Evolutionary conservation across 2,113 vertebrate species (phyloP).

Genomic region (Ophthalmolycus amberensis): DNA sequence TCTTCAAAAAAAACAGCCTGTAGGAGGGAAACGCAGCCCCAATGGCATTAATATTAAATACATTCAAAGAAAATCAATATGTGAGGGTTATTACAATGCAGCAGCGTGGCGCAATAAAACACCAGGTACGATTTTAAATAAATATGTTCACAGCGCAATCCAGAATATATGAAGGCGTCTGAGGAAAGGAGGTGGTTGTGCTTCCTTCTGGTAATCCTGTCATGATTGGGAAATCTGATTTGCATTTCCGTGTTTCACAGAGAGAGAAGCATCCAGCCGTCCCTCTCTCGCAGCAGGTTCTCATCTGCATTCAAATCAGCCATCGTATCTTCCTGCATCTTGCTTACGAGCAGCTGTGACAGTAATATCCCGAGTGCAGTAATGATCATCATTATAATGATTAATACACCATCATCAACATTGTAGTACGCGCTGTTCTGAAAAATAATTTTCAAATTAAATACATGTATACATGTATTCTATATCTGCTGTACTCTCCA

Average conservation of each 20-base stretch:
- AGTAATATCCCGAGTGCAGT: slow-evolving; percentile 15
- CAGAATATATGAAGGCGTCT: slow-evolving; percentile 22
- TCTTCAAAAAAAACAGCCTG: slow-evolving; percentile 3
- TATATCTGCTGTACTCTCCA: background rate
- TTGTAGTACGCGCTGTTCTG: background rate
- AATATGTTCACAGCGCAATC: background rate
- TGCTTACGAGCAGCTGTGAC: slow-evolving; percentile 37
- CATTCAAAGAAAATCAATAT: slow-evolving; percentile 42
- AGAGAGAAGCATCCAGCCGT: slow-evolving; percentile 11
- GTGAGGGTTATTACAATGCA: slow-evolving; percentile 31
- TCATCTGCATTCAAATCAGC: slow-evolving; percentile 65
- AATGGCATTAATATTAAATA: slow-evolving; percentile 30
- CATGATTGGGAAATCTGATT: slow-evolving; percentile 27
- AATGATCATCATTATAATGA: slow-evolving; percentile 10
- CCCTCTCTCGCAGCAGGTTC: slow-evolving; percentile 11
- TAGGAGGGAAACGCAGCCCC: background rate
- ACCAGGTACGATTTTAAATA: slow-evolving; percentile 9
- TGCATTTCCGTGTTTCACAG: slow-evolving; percentile 33
- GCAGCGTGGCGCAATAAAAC: background rate
- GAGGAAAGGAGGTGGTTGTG: slow-evolving; percentile 1
- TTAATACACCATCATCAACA: slow-evolving; percentile 5
- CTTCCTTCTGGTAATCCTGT: slow-evolving; percentile 3
- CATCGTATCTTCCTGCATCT: background rate
- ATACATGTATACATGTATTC: background rate
- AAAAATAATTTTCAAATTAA: background rate